Evolutionary conservation across 2,797 vertebrate genomes (phyloP).

Genomic region (Rhincodon typus): DNA sequence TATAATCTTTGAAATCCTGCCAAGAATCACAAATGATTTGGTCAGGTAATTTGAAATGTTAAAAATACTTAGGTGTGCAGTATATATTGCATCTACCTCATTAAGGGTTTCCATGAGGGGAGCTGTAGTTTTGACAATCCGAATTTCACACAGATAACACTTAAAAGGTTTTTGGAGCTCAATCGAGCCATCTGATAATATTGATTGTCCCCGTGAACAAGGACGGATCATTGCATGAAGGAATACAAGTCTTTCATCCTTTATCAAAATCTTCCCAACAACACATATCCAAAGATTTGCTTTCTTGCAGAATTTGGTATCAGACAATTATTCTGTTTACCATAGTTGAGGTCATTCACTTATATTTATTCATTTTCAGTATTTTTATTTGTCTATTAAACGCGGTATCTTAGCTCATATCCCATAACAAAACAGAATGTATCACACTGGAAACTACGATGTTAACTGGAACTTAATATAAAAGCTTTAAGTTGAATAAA

Average conservation of each 20-base stretch:
- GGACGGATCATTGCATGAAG: not conserved
- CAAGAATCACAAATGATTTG: constrained; percentile 7
- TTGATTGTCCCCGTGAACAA: not conserved
- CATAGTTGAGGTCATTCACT: not conserved
- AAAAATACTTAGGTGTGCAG: not conserved
- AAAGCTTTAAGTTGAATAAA: too few relatives aligned
- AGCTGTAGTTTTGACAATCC: not conserved
- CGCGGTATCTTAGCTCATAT: not conserved
- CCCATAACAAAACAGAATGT: not conserved
- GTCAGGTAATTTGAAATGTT: not conserved
- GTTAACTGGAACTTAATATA: not conserved
- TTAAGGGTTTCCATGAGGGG: not conserved
- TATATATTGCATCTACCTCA: not conserved
- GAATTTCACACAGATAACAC: not conserved
- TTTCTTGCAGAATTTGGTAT: not conserved
- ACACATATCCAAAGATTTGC: not conserved
- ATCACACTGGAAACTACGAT: not conserved
- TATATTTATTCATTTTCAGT: not conserved
- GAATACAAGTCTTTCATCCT: too few relatives aligned
- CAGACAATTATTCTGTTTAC: not conserved
- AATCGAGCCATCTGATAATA: not conserved
- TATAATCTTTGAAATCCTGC: constrained; percentile 71
- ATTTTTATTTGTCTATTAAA: not conserved
- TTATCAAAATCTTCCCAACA: too few relatives aligned
- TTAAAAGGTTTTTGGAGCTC: not conserved